Conservation (phyloP, 2,113 vertebrate genomes). For the Cichladusa arquata region DNA sequence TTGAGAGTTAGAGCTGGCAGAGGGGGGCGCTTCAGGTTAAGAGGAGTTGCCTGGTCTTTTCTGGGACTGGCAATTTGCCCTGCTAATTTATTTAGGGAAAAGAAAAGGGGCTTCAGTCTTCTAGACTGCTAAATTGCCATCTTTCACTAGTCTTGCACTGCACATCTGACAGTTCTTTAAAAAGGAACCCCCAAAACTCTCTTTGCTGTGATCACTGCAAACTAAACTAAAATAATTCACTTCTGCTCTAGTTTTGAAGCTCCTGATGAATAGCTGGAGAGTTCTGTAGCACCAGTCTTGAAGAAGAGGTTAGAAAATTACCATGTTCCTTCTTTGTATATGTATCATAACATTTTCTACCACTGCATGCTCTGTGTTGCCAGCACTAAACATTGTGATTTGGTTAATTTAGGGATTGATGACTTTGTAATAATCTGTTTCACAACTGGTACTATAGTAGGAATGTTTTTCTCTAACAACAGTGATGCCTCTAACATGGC, state of each 20-base stretch:
- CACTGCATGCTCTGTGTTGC: background rate
- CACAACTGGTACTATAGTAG: background rate
- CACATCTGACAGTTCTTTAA: background rate
- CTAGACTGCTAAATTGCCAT: background rate
- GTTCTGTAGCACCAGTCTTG: background rate
- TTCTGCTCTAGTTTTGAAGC: background rate
- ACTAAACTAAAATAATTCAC: slow-evolving; percentile 6
- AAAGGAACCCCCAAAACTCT: background rate
- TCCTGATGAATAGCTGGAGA: slow-evolving; percentile 12
- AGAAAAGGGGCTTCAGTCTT: background rate
- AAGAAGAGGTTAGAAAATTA: slow-evolving; percentile 37
- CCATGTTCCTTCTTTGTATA: background rate
- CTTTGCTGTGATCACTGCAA: background rate
- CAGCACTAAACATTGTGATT: background rate
- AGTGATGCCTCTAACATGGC: background rate
- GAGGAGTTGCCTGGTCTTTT: background rate
- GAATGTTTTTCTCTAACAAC: background rate
- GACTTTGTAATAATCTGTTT: background rate
- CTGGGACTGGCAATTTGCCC: background rate
- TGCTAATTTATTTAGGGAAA: background rate
- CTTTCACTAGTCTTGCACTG: background rate
- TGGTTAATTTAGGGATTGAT: slow-evolving; percentile 30
- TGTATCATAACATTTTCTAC: background rate
- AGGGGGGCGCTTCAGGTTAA: slow-evolving; percentile 29
- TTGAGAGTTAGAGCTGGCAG: background rate